Evolutionary conservation across 2,797 vertebrate species (phyloP).

Genomic region (Hirundo rustica): DNA sequence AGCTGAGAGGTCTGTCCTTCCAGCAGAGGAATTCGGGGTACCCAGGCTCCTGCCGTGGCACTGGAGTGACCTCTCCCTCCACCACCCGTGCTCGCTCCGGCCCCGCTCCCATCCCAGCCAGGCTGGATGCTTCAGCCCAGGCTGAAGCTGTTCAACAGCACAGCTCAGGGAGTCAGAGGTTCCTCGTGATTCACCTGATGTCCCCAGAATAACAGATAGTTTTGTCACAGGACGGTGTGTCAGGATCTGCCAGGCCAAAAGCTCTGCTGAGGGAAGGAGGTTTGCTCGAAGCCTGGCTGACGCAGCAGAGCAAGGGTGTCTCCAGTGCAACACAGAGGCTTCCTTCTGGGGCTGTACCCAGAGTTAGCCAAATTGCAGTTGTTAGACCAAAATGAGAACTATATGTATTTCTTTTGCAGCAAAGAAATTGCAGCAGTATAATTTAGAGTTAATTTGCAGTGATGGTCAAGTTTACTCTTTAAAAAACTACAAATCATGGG

Average conservation of each 20-base stretch:
- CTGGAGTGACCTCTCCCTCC: not conserved
- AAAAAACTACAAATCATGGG: not conserved
- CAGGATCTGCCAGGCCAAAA: not conserved
- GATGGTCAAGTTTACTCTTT: not conserved
- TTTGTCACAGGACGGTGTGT: not conserved
- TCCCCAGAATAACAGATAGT: not conserved
- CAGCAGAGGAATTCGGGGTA: rapidly evolving
- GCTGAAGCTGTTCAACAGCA: not conserved
- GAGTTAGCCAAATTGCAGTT: not conserved
- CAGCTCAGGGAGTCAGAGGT: not conserved
- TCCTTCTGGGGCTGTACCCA: not conserved
- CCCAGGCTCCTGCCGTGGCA: not conserved
- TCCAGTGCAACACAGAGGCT: not conserved
- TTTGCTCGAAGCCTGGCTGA: not conserved
- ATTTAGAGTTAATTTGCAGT: not conserved
- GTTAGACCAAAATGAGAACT: not conserved
- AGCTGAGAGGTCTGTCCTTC: not conserved
- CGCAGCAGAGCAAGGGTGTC: not conserved
- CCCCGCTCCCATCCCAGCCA: not conserved
- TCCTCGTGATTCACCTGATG: not conserved
- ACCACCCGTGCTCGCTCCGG: rapidly evolving
- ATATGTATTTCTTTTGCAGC: not conserved
- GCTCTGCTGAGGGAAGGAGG: rapidly evolving
- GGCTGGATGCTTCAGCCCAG: not conserved
- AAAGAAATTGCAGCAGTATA: not conserved